Conservation (phyloP, 92 coral and sea anemone genomes). For the Parazoanthus atlanticus region DNA sequence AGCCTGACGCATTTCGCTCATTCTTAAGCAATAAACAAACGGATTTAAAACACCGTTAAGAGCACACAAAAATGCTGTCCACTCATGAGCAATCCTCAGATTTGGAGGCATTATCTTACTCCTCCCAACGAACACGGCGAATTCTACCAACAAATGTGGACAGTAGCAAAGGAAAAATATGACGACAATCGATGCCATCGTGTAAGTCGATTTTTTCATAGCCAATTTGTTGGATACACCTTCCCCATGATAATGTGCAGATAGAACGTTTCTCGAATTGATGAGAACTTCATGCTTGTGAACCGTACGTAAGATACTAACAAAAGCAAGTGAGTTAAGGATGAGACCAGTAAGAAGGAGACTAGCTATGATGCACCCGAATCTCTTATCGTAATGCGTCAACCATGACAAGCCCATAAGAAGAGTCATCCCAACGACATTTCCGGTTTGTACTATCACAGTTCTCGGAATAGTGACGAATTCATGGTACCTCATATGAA, state of each 20-base stretch:
- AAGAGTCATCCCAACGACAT: background rate
- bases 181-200: background rate
- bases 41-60: background rate
- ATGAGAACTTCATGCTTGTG: background rate
- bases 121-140: background rate
- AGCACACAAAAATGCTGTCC: constrained; percentile 12
- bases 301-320: background rate
- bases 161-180: background rate
- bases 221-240: background rate
- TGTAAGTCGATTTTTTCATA: background rate
- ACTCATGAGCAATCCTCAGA: background rate
- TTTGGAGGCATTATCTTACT: background rate
- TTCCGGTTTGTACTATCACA: background rate
- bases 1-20: constrained; percentile 7
- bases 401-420: background rate
- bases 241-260: background rate
- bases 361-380: background rate
- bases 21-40: background rate
- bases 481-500: background rate
- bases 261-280: background rate
- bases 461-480: constrained; percentile 3
- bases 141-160: background rate
- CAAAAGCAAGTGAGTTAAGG: background rate
- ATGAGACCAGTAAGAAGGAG: background rate
- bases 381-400: background rate